Percentiles rank a stretch among this genome's conserved stretches.
Evolutionary conservation across 2,113 vertebrate genomes (phyloP).

Genomic region (Rhabdornis inornatus): DNA sequence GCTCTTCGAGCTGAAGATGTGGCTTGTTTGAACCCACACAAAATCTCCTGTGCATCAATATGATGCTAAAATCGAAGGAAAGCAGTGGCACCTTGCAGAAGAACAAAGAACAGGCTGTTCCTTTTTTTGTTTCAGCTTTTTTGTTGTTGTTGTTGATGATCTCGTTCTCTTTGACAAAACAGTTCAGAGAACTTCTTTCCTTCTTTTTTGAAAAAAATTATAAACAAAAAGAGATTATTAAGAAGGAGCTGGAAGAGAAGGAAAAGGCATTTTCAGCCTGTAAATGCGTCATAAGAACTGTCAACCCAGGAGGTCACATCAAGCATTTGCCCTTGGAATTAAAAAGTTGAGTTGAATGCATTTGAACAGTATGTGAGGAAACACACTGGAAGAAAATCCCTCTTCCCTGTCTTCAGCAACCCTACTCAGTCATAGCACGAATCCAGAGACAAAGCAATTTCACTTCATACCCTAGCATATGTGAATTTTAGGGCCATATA

Average conservation of each 20-base stretch:
- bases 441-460: not conserved
- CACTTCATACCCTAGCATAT: not conserved
- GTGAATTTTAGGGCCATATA: not conserved
- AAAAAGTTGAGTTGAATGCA: slow-evolving; percentile 42
- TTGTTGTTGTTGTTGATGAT: slow-evolving; percentile 14
- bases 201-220: slow-evolving; percentile 25
- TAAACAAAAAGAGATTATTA: slow-evolving; percentile 20
- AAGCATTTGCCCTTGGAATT: slow-evolving; percentile 40
- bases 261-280: slow-evolving; percentile 37
- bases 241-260: not conserved
- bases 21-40: not conserved
- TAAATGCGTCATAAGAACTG: slow-evolving; percentile 36
- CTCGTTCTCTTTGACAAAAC: slow-evolving; percentile 44
- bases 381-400: slow-evolving; percentile 24
- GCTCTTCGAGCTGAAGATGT: not conserved
- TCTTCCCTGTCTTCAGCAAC: not conserved
- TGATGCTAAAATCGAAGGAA: not conserved
- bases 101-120: slow-evolving; percentile 23
- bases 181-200: slow-evolving; percentile 9
- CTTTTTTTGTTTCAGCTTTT: not conserved
- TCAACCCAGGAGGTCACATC: slow-evolving; percentile 37
- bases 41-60: not conserved
- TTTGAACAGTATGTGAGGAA: slow-evolving; percentile 26
- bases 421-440: not conserved
- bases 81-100: slow-evolving; percentile 4